Percentiles rank a stretch among this genome's conserved stretches.
phyloP scores from a whole-genome alignment of 2,797 vertebrate genomes.

The Falco naumanni region DNA sequence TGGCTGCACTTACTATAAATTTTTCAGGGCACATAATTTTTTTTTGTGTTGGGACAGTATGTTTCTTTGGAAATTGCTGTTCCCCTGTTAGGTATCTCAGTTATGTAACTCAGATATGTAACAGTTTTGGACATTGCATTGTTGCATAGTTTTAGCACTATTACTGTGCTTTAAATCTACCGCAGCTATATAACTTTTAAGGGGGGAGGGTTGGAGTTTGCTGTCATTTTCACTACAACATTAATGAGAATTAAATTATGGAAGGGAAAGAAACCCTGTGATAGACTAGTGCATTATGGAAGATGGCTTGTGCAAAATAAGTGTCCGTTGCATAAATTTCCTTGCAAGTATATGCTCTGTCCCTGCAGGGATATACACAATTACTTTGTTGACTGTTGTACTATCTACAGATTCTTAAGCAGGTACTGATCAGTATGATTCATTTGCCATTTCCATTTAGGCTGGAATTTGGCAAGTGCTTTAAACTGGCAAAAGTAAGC shows the following conservation, averaged over 20 bases:
- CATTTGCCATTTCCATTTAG: neutral
- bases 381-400: neutral
- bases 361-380: neutral
- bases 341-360: neutral
- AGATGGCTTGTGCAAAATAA: neutral
- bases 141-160: neutral
- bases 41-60: neutral
- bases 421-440: neutral
- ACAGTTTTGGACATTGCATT: rapidly evolving
- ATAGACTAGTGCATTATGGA: neutral
- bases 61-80: neutral
- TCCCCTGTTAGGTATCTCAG: neutral
- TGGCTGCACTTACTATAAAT: neutral
- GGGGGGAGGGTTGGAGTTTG: neutral
- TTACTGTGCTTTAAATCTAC: neutral
- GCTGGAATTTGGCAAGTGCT: neutral
- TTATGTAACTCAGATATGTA: neutral
- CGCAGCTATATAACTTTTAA: neutral
- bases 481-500: neutral
- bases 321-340: neutral
- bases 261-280: neutral
- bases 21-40: neutral
- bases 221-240: neutral
- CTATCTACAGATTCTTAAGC: neutral
- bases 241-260: neutral